Conservation (phyloP, 2,797 vertebrate species). For the Gallinago nigripennis region DNA sequence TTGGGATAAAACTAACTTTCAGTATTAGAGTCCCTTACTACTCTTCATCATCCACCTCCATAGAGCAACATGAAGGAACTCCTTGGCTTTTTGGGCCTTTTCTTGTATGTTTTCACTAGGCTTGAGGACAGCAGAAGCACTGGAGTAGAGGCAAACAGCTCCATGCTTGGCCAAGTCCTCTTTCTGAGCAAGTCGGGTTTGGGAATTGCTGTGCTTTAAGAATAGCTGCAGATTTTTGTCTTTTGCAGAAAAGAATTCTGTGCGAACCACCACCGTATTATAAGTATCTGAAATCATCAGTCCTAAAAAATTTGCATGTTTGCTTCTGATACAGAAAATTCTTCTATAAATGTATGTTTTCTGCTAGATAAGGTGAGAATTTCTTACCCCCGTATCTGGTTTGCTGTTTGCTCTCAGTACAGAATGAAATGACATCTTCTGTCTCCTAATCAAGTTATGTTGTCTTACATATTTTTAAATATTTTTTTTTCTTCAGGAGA, state of each 20-base stretch:
- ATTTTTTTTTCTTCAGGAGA: background rate
- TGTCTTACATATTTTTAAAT: background rate
- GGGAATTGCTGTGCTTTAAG: background rate
- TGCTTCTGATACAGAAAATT: background rate
- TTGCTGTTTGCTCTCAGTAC: background rate
- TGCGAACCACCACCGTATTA: background rate
- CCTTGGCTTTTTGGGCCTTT: background rate
- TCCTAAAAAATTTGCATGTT: background rate
- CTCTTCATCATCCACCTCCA: background rate
- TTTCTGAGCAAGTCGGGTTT: background rate
- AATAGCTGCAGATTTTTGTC: background rate
- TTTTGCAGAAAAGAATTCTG: background rate
- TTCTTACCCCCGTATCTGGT: background rate
- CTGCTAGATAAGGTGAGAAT: background rate
- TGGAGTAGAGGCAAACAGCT: background rate
- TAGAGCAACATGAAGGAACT: background rate
- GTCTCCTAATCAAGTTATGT: background rate
- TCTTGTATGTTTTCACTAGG: background rate
- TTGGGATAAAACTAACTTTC: background rate
- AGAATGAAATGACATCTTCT: background rate
- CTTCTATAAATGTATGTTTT: background rate
- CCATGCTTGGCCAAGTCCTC: background rate
- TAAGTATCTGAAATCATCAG: background rate
- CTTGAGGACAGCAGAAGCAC: fast-evolving
- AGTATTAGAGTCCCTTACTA: background rate